These are phyloP conservation scores for Siniperca scherzeri DNA, from an alignment of 2,797 vertebrate species.

Conservation along the genomic window DNA sequence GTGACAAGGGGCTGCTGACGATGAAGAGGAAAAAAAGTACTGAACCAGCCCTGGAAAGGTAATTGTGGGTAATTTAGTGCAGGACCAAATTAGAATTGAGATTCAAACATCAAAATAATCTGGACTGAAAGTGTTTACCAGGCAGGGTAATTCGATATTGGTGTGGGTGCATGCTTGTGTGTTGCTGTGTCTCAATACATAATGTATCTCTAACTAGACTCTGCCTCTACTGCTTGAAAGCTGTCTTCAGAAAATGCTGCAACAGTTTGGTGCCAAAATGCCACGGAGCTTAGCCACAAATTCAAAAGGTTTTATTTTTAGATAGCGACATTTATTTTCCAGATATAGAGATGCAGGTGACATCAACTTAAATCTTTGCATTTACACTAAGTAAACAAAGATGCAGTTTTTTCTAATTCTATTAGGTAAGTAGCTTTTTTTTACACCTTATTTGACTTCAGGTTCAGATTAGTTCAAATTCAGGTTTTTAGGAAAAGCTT, in stretches of 20 bases:
- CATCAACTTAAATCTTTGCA: background rate
- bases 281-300: background rate
- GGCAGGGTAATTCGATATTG: constrained; percentile 53
- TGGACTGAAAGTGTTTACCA: constrained; percentile 58
- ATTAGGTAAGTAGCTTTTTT: background rate
- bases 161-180: constrained; percentile 31
- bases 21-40: constrained; percentile 41
- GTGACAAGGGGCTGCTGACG: constrained; percentile 33
- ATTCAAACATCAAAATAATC: constrained; percentile 63
- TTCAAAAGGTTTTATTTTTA: background rate
- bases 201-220: constrained; percentile 4
- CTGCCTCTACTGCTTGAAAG: background rate
- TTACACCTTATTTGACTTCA: background rate
- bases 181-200: constrained; percentile 19
- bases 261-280: background rate
- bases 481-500: background rate
- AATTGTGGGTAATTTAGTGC: constrained; percentile 67
- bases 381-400: background rate
- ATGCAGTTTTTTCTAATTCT: background rate
- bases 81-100: constrained; percentile 59
- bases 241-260: constrained; percentile 19
- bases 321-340: background rate
- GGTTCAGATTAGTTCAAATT: background rate
- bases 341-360: background rate
- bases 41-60: constrained; percentile 54